Percentiles rank a stretch among this genome's conserved stretches.
These are phyloP conservation scores for Asarcornis scutulata DNA, from an alignment of 2,113 vertebrate genomes.

Conservation along the genomic window DNA sequence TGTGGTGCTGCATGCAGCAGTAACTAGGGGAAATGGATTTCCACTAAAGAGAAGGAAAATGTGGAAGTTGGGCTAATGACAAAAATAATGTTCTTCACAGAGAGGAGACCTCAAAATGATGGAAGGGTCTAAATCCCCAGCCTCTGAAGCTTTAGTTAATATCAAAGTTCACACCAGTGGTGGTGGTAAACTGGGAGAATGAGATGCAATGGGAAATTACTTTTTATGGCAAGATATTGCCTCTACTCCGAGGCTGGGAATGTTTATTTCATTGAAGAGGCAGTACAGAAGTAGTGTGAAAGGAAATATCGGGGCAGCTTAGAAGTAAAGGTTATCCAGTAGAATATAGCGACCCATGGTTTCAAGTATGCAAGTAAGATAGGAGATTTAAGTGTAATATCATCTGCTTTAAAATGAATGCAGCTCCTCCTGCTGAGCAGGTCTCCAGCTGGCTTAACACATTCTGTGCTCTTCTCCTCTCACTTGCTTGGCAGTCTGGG, in stretches of 20 bases:
- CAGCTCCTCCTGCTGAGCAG: background rate
- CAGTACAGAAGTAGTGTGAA: background rate
- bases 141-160: background rate
- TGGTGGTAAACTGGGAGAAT: background rate
- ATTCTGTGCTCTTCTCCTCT: background rate
- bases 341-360: background rate
- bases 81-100: background rate
- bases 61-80: background rate
- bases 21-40: background rate
- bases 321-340: background rate
- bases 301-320: background rate
- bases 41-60: background rate
- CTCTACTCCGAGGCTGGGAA: background rate
- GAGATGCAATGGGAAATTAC: background rate
- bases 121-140: background rate
- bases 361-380: background rate
- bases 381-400: background rate
- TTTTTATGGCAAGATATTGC: background rate
- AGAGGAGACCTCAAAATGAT: background rate
- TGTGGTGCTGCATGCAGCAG: background rate
- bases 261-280: background rate
- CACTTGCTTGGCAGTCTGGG: fast-evolving
- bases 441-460: background rate
- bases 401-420: background rate
- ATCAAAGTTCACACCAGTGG: background rate